Evolutionary conservation across 2,888 invertebrate species (phyloP).

Genomic region (Petrolisthes cinctipes): DNA sequence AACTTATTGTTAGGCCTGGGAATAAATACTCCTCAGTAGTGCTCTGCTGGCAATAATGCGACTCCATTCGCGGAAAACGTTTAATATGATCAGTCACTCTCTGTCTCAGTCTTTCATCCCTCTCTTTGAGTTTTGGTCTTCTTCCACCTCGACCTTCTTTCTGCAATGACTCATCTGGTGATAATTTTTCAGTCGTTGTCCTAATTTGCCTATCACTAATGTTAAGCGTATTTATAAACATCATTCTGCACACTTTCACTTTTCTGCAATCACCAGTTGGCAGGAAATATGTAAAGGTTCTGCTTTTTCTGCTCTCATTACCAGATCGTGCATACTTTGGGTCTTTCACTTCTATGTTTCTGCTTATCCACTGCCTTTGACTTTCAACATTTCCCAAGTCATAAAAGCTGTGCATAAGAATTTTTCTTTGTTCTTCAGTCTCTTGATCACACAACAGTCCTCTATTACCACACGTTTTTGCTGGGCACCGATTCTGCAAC

Average conservation of each 20-base stretch:
- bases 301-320: constrained; percentile 9
- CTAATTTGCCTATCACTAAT: not conserved
- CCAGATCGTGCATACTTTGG: not conserved
- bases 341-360: constrained; percentile 1
- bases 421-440: constrained; percentile 3
- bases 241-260: not conserved
- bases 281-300: not conserved
- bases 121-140: constrained; percentile 1
- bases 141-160: constrained; percentile 26
- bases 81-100: constrained; percentile 27
- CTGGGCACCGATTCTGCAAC: not conserved
- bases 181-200: constrained; percentile 11
- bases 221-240: not conserved
- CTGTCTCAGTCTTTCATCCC: constrained; percentile 20
- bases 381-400: constrained; percentile 12
- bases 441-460: not conserved
- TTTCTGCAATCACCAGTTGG: not conserved
- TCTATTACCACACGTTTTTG: not conserved
- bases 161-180: constrained; percentile 16
- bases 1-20: constrained; percentile 12
- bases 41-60: constrained; percentile 25
- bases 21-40: constrained; percentile 20
- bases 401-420: not conserved
- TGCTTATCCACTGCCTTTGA: constrained; percentile 5
- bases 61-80: constrained; percentile 31